A percentile compares a stretch with the other conserved stretches of the same genome.
These are phyloP conservation scores for Lepus oiostolus DNA, from an alignment of 2,797 vertebrate genomes.

Conservation along the genomic window DNA sequence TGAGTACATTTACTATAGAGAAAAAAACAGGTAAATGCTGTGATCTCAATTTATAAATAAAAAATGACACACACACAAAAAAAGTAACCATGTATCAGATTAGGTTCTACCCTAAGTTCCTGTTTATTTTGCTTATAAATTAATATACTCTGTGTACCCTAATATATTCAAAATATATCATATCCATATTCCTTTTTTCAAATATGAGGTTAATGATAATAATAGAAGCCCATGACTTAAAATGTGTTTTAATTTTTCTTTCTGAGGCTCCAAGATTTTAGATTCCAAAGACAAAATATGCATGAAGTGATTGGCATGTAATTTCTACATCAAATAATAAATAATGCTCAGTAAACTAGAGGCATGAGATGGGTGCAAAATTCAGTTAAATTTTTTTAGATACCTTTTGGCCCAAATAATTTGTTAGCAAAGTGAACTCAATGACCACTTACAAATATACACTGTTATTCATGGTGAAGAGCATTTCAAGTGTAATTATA, in stretches of 20 bases:
- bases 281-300: slow-evolving; percentile 40
- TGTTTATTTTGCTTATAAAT: slow-evolving; percentile 50
- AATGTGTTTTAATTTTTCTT: slow-evolving; percentile 42
- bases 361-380: not conserved
- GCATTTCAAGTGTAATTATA: not conserved
- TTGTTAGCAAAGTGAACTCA: slow-evolving; percentile 52
- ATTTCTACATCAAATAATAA: slow-evolving; percentile 55
- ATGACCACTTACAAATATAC: not conserved
- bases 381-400: slow-evolving; percentile 41
- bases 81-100: not conserved
- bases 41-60: slow-evolving; percentile 76
- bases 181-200: slow-evolving; percentile 56
- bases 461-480: slow-evolving; percentile 34
- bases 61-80: slow-evolving; percentile 40
- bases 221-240: slow-evolving; percentile 8
- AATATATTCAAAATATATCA: slow-evolving; percentile 43
- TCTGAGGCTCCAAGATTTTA: slow-evolving; percentile 34
- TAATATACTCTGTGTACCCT: slow-evolving; percentile 2
- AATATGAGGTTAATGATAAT: slow-evolving; percentile 56
- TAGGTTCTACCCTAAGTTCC: not conserved
- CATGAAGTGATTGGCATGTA: not conserved
- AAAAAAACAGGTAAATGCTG: slow-evolving; percentile 73
- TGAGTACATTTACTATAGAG: slow-evolving; percentile 66
- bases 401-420: slow-evolving; percentile 37
- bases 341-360: slow-evolving; percentile 44